Percentiles rank a stretch among this genome's conserved stretches.
Evolutionary conservation across 2,113 vertebrate genomes (phyloP).

Genomic region (Callionymus lyra): DNA sequence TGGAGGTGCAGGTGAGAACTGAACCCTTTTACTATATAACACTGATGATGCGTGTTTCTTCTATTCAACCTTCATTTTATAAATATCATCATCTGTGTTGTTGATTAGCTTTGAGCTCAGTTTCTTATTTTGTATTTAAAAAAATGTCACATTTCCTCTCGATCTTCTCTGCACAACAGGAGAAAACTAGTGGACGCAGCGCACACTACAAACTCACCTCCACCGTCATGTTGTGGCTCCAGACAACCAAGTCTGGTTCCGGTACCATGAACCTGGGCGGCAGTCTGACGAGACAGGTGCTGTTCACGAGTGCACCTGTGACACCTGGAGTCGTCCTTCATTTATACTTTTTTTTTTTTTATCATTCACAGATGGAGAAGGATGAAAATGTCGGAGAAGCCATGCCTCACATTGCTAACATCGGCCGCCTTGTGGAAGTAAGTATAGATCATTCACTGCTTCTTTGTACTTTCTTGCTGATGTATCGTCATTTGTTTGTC

Average conservation of each 20-base stretch:
- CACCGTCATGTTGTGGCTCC: slow-evolving; percentile 98
- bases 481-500: too few relatives aligned
- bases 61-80: too few relatives aligned
- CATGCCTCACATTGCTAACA: slow-evolving; percentile 96
- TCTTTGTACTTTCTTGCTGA: background rate
- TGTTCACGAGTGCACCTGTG: background rate
- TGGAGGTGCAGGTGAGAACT: slow-evolving; percentile 92
- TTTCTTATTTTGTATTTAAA: too few relatives aligned
- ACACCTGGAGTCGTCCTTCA: background rate
- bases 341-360: background rate
- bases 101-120: too few relatives aligned
- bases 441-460: slow-evolving; percentile 23
- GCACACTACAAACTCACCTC: slow-evolving; percentile 99
- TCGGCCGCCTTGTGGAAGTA: slow-evolving; percentile 95
- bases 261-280: slow-evolving; percentile 98
- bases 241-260: slow-evolving; percentile 93
- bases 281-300: slow-evolving; percentile 95
- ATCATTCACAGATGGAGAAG: slow-evolving; percentile 83
- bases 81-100: too few relatives aligned
- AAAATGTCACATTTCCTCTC: too few relatives aligned
- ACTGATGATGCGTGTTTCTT: too few relatives aligned
- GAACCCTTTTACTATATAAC: too few relatives aligned
- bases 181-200: slow-evolving; percentile 95
- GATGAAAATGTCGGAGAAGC: slow-evolving; percentile 92
- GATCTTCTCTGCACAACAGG: slow-evolving; percentile 54